Conservation (phyloP, 2,797 vertebrate species). For the Simalia tracyae region DNA sequence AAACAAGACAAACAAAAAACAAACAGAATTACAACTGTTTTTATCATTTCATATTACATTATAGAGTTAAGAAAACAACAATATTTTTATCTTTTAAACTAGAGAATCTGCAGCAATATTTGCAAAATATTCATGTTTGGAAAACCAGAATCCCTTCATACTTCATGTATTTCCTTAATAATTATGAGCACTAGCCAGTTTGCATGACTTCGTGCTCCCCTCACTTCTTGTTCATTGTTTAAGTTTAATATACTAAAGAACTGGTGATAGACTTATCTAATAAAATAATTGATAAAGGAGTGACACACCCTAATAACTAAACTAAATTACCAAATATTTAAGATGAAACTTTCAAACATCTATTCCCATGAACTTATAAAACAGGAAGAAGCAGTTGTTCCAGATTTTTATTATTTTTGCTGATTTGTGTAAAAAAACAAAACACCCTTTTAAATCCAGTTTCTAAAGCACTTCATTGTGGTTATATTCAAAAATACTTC, state of each 20-base stretch:
- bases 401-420: not conserved
- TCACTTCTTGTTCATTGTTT: not conserved
- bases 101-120: not conserved
- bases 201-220: not conserved
- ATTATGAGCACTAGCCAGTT: not conserved
- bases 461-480: not conserved
- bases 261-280: not conserved
- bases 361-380: not conserved
- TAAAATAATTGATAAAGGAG: not conserved
- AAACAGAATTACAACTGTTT: not conserved
- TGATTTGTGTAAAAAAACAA: not conserved
- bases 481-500: not conserved
- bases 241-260: not conserved
- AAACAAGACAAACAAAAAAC: constrained; percentile 60
- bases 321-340: not conserved
- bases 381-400: not conserved
- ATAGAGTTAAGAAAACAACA: not conserved
- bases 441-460: not conserved
- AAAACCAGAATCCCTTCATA: not conserved
- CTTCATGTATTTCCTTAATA: not conserved
- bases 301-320: not conserved
- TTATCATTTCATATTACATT: not conserved
- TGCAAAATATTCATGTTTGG: not conserved
- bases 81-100: not conserved
- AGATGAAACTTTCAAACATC: not conserved